Percentiles rank a stretch among this genome's conserved stretches.
phyloP scores from a whole-genome alignment of 2,888 invertebrate species.

The Hirtodrosophila confusa region DNA sequence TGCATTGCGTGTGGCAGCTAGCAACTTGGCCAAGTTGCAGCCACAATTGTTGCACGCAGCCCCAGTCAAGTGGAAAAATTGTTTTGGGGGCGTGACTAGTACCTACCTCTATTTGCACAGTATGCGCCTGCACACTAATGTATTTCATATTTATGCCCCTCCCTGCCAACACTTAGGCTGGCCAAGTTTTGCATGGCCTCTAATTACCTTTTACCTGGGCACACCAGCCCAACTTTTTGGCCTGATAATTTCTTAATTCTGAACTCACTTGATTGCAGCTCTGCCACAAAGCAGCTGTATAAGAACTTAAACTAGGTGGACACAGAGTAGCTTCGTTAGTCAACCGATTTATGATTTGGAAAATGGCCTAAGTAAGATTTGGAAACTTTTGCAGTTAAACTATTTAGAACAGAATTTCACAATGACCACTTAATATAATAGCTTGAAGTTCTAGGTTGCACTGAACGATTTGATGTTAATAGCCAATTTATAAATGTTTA shows the following conservation, averaged over 20 bases:
- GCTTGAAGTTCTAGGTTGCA: neutral
- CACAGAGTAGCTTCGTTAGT: conserved; percentile 15
- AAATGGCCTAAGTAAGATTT: conserved; percentile 18
- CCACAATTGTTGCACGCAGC: conserved; percentile 71
- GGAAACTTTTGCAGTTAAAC: conserved; percentile 16
- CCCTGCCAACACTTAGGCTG: neutral
- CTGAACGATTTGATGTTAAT: no score
- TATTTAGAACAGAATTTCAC: neutral
- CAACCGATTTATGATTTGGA: conserved; percentile 21
- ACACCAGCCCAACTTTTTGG: conserved; percentile 50
- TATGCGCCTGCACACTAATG: conserved; percentile 24
- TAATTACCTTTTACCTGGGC: conserved; percentile 58
- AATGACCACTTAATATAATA: neutral
- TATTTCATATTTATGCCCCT: conserved; percentile 41
- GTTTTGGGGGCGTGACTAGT: conserved; percentile 33
- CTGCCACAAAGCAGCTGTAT: conserved; percentile 6
- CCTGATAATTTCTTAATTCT: conserved; percentile 68
- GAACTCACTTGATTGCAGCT: conserved; percentile 35
- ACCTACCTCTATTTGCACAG: conserved; percentile 21
- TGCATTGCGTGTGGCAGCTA: conserved; percentile 64
- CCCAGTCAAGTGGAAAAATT: conserved; percentile 61
- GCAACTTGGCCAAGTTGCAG: conserved; percentile 62
- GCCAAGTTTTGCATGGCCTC: conserved; percentile 54
- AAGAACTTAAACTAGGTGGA: conserved; percentile 8
- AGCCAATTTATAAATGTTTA: no score